Conservation (phyloP, 2,797 vertebrate species). For the Malacoraja senta region DNA sequence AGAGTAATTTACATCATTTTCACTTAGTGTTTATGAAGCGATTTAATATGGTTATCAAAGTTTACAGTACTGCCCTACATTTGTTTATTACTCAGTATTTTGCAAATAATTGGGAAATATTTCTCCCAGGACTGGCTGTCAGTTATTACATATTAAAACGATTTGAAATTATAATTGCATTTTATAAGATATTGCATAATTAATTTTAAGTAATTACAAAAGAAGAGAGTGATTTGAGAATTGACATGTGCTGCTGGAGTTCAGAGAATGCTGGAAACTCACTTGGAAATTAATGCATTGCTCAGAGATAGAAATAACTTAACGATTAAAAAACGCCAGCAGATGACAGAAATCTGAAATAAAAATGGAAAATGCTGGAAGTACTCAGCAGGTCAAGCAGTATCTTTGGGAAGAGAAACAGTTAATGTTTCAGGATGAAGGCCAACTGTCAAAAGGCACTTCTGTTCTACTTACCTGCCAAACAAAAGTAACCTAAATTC, state of each 20-base stretch:
- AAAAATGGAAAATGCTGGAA: no score
- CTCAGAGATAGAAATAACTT: no score
- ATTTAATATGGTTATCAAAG: not conserved
- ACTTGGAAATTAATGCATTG: no score
- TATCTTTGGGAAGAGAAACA: no score
- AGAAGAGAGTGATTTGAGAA: not conserved
- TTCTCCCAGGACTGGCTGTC: not conserved
- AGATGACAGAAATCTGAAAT: no score
- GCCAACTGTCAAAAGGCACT: no score
- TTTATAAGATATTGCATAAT: not conserved
- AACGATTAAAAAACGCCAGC: no score
- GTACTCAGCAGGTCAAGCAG: no score
- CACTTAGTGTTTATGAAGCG: not conserved
- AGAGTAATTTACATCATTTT: not conserved
- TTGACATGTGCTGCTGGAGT: not conserved
- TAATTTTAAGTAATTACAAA: not conserved
- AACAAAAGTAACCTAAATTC: not conserved
- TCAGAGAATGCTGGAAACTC: not conserved
- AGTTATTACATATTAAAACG: not conserved
- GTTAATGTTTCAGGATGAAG: no score
- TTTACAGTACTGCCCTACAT: not conserved
- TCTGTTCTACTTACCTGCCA: no score
- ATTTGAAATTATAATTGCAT: not conserved
- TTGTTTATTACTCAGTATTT: not conserved
- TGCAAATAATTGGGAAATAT: not conserved